phyloP scores from a whole-genome alignment of 92 coral and sea anemone species.

The Scolanthus callimorphus region DNA sequence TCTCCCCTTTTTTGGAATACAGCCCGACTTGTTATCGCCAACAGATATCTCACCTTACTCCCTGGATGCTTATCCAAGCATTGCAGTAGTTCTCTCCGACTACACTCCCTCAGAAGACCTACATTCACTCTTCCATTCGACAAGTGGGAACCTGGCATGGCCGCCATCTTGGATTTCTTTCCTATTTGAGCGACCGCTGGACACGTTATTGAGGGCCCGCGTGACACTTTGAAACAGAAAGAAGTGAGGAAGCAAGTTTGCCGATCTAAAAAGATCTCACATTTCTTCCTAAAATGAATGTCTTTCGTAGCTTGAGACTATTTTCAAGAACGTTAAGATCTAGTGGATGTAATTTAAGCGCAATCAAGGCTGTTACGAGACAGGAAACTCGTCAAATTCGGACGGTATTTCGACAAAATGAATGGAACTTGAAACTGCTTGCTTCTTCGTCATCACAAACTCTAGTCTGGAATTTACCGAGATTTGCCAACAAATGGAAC shows the following conservation, averaged over 20 bases:
- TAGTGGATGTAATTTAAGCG: neutral
- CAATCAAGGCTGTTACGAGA: neutral
- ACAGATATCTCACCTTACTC: conserved; percentile 67
- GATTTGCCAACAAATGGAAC: no score
- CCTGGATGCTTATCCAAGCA: conserved; percentile 97
- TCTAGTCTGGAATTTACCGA: no score
- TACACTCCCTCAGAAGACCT: conserved; percentile 87
- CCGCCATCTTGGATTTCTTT: conserved; percentile 74
- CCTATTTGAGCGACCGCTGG: no score
- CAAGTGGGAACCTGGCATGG: conserved; percentile 69
- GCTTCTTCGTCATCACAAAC: no score
- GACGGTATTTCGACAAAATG: no score
- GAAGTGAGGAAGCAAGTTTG: neutral
- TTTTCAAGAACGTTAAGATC: neutral
- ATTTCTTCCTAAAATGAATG: neutral
- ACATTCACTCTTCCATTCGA: conserved; percentile 87
- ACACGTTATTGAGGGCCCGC: no score
- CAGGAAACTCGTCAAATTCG: neutral
- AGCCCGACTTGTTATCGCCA: neutral
- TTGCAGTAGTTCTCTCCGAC: conserved; percentile 86
- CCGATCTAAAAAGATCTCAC: neutral
- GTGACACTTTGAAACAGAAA: no score
- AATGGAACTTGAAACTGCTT: no score
- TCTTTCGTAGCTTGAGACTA: neutral
- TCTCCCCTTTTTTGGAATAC: no score